Evolutionary conservation across 1,140 invertebrate species (phyloP).

Genomic region (Procambarus virginalis): DNA sequence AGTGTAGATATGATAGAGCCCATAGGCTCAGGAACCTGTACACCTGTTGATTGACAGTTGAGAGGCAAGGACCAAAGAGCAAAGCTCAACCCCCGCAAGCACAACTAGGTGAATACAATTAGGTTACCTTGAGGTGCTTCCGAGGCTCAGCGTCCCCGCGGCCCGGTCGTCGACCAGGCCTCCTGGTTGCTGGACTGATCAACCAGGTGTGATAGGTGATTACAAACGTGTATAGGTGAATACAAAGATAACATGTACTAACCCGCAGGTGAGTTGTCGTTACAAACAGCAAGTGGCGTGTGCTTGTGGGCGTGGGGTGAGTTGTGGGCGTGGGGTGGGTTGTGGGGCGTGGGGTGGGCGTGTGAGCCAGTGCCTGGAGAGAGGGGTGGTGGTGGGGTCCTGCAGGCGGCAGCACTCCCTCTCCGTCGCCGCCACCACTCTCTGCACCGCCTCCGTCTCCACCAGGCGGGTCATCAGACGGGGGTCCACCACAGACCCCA

Average conservation of each 20-base stretch:
- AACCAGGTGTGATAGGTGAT: no score
- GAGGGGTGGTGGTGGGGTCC: slow-evolving; percentile 42
- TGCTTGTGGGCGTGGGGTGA: background rate
- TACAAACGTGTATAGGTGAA: no score
- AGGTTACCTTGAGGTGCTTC: no score
- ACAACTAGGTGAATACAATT: no score
- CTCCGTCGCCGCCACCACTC: slow-evolving; percentile 19
- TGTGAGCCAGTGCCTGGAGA: slow-evolving; percentile 35
- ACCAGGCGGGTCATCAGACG: slow-evolving; percentile 28
- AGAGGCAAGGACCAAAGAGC: no score
- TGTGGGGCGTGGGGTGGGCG: background rate
- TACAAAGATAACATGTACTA: background rate
- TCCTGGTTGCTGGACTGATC: no score
- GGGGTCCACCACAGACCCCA: background rate
- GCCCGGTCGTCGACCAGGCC: no score
- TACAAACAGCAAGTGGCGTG: slow-evolving; percentile 13
- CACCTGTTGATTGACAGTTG: no score
- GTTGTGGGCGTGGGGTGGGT: background rate
- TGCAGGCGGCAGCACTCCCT: slow-evolving; percentile 29
- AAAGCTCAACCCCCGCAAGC: no score
- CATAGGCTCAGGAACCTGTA: no score
- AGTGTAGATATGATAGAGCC: no score
- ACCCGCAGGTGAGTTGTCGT: slow-evolving; percentile 51
- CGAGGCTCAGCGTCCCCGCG: no score
- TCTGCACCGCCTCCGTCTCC: slow-evolving; percentile 12